Percentiles rank a stretch among this genome's conserved stretches.
Evolutionary conservation across 2,888 invertebrate genomes (phyloP).

Genomic region (Diadromus collaris): DNA sequence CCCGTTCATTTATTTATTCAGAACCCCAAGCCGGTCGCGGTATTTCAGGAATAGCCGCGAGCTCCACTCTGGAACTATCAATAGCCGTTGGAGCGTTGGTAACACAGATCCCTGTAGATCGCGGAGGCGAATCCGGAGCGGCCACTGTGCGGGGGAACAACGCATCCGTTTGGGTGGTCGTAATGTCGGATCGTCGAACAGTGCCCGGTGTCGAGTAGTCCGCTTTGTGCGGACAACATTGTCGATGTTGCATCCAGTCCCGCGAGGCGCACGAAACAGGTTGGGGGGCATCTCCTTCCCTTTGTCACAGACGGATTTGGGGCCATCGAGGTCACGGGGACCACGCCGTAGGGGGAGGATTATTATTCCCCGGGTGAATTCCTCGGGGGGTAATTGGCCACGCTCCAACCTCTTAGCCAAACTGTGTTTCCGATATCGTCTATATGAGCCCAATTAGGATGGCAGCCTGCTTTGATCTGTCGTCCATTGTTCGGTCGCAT

Average conservation of each 20-base stretch:
- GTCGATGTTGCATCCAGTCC: background rate
- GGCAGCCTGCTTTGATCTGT: conserved; percentile 23
- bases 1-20: conserved; percentile 50
- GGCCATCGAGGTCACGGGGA: conserved; percentile 16
- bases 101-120: conserved; percentile 13
- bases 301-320: conserved; percentile 30
- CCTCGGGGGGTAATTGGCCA: conserved; percentile 46
- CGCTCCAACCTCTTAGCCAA: conserved; percentile 36
- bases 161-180: background rate
- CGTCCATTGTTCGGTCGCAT: too few relatives aligned
- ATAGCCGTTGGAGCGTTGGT: background rate
- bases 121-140: background rate
- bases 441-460: conserved; percentile 27
- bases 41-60: conserved; percentile 24
- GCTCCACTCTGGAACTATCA: background rate
- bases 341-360: conserved; percentile 37
- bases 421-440: conserved; percentile 41
- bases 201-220: background rate
- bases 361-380: conserved; percentile 51
- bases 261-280: background rate
- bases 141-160: background rate
- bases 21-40: background rate
- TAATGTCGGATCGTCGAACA: background rate
- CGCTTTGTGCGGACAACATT: background rate
- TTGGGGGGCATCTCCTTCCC: conserved; percentile 25